Conservation (phyloP, 2,113 vertebrate genomes). For the Arenaria interpres region DNA sequence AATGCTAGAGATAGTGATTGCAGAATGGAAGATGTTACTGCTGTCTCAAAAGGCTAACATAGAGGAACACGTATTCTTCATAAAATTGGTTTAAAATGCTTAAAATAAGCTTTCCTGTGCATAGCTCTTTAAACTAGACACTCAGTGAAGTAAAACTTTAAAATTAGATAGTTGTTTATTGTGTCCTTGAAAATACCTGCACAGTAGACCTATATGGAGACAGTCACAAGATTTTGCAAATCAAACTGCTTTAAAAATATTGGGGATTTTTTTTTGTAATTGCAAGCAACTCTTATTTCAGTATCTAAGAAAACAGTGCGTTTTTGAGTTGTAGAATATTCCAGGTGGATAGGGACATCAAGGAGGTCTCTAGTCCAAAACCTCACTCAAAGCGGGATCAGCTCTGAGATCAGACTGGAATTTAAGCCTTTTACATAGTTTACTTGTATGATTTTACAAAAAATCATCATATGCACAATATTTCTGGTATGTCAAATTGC, state of each 20-base stretch:
- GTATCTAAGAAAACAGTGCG: neutral
- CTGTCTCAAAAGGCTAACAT: neutral
- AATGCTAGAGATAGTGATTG: neutral
- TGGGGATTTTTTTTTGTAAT: neutral
- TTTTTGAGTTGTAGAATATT: neutral
- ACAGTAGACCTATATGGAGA: neutral
- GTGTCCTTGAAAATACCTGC: neutral
- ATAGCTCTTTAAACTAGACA: neutral
- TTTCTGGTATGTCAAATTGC: neutral
- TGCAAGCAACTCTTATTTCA: neutral
- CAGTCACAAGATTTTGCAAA: neutral
- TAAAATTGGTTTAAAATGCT: neutral
- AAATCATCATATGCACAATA: neutral
- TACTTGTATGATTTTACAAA: neutral
- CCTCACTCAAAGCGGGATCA: neutral
- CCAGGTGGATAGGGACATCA: neutral
- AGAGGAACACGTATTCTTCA: neutral
- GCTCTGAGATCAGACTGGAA: neutral
- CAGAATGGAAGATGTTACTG: neutral
- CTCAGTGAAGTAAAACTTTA: neutral
- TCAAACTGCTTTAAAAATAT: neutral
- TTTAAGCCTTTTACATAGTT: neutral
- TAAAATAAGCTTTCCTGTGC: neutral
- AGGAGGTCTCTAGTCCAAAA: neutral
- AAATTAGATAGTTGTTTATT: neutral